Evolutionary conservation across 2,888 invertebrate species (phyloP), one percentile per base, ranked within the genome.

Genomic region (Noctua janthe): DNA sequence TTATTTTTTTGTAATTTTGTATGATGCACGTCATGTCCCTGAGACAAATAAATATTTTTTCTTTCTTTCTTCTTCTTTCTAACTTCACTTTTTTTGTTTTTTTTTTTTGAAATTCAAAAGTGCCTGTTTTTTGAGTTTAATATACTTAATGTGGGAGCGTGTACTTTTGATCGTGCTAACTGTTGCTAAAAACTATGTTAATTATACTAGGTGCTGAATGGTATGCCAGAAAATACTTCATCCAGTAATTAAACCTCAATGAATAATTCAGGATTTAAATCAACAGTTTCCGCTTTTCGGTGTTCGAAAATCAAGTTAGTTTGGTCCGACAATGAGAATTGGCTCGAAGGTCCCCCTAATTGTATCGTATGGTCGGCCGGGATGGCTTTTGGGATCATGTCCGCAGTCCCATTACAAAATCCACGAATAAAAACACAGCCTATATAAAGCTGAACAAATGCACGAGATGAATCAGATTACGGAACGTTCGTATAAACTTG

Each of bases 391-490:
- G 13, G 70, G 35, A 62, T 73, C 71, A 64, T 64, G 39, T 77
- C 47, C 35, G 17, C 77, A 49, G 74, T 47, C 64, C 51, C 54
- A 87, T 83, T 78, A 85, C 71, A 15, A 75, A 67, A 47, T 67
- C 49, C 51, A 43, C 51, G 56, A 51, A 74, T 76, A 83, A 80
- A 78, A 80, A 77, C 51, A 74, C 39, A 62, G 29, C 43, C 70
- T 62, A 70, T 72, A 81, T 72, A 81, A 82, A 77, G n/a, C 56
- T 67, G 66, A 66, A 64, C 69, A 79, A 67, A 89, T 79, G 54
- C 51, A 80, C 69, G 74, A 76, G 54, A 74, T 80, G 56, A 78
- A 78, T 80, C 62, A 39, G 80, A 59, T 87, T 84, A 77, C 73
- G 35, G 35, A 56, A 78, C 71, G 77, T 69, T 70, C 51, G 75